Percentiles rank a stretch among this genome's conserved stretches.
Conservation (phyloP, 2,113 vertebrate genomes). For the Sprattus sprattus region DNA sequence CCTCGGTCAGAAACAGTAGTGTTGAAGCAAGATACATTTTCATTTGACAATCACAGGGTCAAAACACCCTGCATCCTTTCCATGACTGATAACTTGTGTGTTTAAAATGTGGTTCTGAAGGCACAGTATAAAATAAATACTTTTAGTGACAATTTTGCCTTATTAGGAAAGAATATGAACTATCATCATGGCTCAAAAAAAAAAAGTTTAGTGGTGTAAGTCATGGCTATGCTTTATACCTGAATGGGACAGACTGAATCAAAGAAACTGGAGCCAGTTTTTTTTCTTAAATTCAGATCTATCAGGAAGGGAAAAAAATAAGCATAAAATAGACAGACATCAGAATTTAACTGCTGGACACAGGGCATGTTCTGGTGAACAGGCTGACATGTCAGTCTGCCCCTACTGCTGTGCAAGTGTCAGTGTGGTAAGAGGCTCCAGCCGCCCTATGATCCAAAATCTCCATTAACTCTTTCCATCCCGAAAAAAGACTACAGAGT, state of each 20-base stretch:
- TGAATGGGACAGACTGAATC: background rate
- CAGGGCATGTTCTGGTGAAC: background rate
- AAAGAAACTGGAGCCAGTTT: background rate
- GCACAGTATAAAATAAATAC: too few relatives aligned
- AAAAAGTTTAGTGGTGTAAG: background rate
- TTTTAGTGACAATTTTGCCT: background rate
- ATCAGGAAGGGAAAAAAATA: background rate
- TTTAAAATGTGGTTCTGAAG: too few relatives aligned
- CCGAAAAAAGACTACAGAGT: background rate
- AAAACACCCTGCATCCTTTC: background rate
- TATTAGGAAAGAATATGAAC: background rate
- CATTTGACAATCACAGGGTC: background rate
- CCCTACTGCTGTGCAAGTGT: background rate
- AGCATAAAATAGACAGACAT: too few relatives aligned
- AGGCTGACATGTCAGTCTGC: background rate
- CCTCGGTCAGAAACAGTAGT: background rate
- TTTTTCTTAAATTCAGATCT: too few relatives aligned
- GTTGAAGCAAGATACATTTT: background rate
- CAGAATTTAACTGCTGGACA: background rate
- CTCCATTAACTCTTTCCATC: background rate
- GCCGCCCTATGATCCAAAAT: background rate
- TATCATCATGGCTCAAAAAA: background rate
- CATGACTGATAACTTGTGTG: too few relatives aligned
- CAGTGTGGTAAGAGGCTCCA: background rate
- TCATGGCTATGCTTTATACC: background rate